Conservation (phyloP, 2,797 vertebrate species). For the Esox lucius region DNA sequence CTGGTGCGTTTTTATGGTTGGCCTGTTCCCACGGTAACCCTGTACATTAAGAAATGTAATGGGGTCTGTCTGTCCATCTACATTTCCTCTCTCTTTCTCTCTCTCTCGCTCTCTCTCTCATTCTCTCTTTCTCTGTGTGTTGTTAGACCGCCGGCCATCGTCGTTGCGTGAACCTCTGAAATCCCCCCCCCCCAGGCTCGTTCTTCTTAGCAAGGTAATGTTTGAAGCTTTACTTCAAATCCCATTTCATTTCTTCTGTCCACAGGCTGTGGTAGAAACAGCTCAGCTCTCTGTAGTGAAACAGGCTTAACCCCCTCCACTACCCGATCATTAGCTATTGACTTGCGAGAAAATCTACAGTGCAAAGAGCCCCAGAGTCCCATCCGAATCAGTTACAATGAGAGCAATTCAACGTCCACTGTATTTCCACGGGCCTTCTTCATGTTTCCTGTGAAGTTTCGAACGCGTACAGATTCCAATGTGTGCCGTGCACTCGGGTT, state of each 20-base stretch:
- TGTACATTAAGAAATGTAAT: too few species aligned
- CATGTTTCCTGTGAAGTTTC: background rate
- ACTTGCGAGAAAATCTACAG: background rate
- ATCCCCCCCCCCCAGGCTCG: background rate
- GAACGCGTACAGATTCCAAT: background rate
- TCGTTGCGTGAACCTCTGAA: background rate
- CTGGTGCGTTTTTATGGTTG: too few species aligned
- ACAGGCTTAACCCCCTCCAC: background rate
- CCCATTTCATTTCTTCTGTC: background rate
- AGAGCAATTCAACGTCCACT: background rate
- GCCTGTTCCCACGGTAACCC: too few species aligned
- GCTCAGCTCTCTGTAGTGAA: background rate
- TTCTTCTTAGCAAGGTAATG: background rate
- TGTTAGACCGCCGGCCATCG: background rate
- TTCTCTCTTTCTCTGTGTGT: background rate
- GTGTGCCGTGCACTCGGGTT: background rate
- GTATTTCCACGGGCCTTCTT: background rate
- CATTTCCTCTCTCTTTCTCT: background rate
- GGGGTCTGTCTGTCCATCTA: background rate
- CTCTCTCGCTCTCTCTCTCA: background rate
- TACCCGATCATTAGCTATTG: background rate
- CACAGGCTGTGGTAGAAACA: conserved; percentile 1
- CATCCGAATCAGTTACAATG: background rate
- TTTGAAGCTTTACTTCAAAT: background rate
- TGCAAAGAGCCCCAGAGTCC: background rate